These are phyloP conservation scores for Ormyrus labotus DNA, from an alignment of 2,888 invertebrate genomes.

Conservation along the genomic window DNA sequence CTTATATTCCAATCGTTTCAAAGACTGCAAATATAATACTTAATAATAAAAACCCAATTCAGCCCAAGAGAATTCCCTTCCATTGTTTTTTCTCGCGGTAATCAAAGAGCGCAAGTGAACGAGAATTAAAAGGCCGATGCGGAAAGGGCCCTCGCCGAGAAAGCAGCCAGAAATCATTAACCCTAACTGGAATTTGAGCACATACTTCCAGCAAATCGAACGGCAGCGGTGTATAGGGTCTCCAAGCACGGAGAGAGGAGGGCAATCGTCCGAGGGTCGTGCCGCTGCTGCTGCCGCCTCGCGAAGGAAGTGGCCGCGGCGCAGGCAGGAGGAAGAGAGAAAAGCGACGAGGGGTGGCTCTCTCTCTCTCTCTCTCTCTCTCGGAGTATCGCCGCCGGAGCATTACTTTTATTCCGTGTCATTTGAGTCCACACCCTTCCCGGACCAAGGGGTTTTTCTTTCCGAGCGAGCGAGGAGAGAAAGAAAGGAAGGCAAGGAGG, in stretches of 20 bases:
- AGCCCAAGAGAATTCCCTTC: too few species aligned
- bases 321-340: background rate
- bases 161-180: conserved; percentile 48
- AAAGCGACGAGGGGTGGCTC: conserved; percentile 10
- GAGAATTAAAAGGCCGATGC: too few species aligned
- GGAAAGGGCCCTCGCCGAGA: too few species aligned
- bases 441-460: conserved; percentile 42
- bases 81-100: too few species aligned
- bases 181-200: conserved; percentile 5
- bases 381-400: conserved; percentile 25
- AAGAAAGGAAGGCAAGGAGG: conserved; percentile 3
- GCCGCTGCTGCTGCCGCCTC: conserved; percentile 19
- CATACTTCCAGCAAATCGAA: background rate
- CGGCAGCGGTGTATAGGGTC: too few species aligned
- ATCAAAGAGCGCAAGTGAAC: too few species aligned
- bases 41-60: too few species aligned
- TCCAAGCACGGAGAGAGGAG: too few species aligned
- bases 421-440: conserved; percentile 74
- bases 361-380: too few species aligned
- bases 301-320: conserved; percentile 42
- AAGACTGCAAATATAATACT: too few species aligned
- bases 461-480: background rate
- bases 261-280: conserved; percentile 23
- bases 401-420: conserved; percentile 74
- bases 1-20: too few species aligned